phyloP scores from a whole-genome alignment of 2,113 vertebrate species.

The Merops nubicus region DNA sequence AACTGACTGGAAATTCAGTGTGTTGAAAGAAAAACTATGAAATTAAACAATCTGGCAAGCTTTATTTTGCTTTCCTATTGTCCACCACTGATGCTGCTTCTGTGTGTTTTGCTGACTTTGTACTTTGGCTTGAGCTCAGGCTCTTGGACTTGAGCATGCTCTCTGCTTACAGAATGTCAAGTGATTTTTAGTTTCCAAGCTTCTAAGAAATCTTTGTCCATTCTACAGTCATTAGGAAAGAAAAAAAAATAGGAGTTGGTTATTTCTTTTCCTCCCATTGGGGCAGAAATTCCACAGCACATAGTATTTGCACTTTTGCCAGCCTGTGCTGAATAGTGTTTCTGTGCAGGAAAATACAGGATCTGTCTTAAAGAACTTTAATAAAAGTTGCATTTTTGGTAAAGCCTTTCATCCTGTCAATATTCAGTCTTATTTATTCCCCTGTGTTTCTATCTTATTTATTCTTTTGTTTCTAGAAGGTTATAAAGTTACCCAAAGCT shows the following conservation, averaged over 20 bases:
- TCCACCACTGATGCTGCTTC: neutral
- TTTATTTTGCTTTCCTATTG: neutral
- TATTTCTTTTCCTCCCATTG: neutral
- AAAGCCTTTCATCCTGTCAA: neutral
- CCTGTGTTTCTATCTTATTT: too few species aligned
- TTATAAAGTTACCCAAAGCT: neutral
- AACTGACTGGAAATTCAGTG: neutral
- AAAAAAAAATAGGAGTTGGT: neutral
- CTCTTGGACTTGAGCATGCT: neutral
- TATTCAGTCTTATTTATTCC: neutral
- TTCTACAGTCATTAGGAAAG: neutral
- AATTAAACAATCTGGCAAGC: neutral
- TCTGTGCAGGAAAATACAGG: slow-evolving; percentile 9
- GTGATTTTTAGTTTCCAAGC: neutral
- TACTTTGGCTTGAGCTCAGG: neutral
- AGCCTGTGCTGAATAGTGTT: slow-evolving; percentile 24
- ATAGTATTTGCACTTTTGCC: neutral
- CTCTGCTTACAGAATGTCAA: neutral
- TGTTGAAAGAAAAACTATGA: neutral
- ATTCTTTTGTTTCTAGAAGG: too few species aligned
- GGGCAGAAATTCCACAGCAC: slow-evolving; percentile 12
- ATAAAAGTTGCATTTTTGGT: neutral
- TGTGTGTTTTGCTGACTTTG: neutral
- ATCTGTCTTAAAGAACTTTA: neutral
- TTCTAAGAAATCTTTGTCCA: slow-evolving; percentile 29